Percentiles rank a stretch among this genome's conserved stretches.
phyloP scores from a whole-genome alignment of 2,113 vertebrate species.

The Tragelaphus buxtoni region DNA sequence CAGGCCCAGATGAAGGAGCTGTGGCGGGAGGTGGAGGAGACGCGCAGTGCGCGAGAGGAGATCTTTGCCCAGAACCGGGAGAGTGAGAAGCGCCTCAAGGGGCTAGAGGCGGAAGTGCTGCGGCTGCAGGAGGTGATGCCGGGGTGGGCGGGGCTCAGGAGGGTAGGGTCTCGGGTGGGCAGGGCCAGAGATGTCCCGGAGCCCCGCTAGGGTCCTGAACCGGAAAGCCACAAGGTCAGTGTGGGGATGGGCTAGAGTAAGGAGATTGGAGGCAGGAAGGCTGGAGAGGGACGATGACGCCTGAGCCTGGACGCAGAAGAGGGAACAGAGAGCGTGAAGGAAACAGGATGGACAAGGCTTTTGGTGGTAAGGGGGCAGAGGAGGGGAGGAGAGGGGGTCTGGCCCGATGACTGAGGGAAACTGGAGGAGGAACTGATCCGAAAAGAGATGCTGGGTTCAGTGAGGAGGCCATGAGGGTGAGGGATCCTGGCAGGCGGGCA shows the following conservation, averaged over 20 bases:
- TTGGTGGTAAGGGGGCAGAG: too few relatives aligned
- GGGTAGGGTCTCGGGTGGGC: rapidly evolving
- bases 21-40: constrained; percentile 89
- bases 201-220: background rate
- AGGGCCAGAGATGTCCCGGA: background rate
- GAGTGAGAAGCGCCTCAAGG: constrained; percentile 89
- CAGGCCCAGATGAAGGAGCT: constrained; percentile 92
- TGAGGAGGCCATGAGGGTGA: background rate
- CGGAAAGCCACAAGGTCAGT: rapidly evolving
- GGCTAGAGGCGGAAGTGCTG: constrained; percentile 88
- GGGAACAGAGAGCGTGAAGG: background rate
- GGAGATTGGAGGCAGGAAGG: background rate
- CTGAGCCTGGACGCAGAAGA: background rate
- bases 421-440: background rate
- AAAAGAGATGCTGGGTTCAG: background rate
- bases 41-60: constrained; percentile 84
- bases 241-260: background rate
- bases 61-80: constrained; percentile 85
- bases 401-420: rapidly evolving
- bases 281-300: background rate
- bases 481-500: background rate
- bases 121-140: constrained; percentile 87
- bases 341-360: background rate
- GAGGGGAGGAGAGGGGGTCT: background rate
- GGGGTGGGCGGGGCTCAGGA: rapidly evolving